Evolutionary conservation across 2,113 vertebrate genomes (phyloP), one percentile per base, ranked within the genome.

Genomic region (Bos javanicus): DNA sequence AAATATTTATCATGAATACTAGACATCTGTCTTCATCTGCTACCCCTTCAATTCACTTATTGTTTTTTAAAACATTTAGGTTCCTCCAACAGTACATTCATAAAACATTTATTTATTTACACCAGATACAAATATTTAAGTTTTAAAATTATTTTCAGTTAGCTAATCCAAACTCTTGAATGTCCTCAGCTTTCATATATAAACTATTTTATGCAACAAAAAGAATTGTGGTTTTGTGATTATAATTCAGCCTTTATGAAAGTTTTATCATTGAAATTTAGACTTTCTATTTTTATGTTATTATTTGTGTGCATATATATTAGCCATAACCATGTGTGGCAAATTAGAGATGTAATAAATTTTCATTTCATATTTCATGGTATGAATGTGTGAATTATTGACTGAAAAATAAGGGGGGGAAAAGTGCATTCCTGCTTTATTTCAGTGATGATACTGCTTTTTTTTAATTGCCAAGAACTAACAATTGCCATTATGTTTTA

Each of bases 41-140:
- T 96, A 11, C 1, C 11, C 39, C 33, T 88, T 88, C 19, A 26
- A 30, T 56, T 93, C 36, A 50, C 9, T 83, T 26, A 8, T 52
- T 81, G 28, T 89, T 74, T 74, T 96, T 97, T 76, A 81, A 94
- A 96, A 64, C 14, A 28, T 95, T 60, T 25, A 39, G 23, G 36
- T 86, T 91, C 81, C 7, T 39, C 30, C 60, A 95, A 91, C 7
- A 28, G 4, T 36, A 23, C 6, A n/a, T 28, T 39, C 88, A 46
- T 67, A 87, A 94, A 82, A 92, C 4, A 33, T 78, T 25, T 64
- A 57, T 39, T 90, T 95, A 64, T 85, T 93, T 82, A 91, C 7
- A 80, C 15, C 52, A 82, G 6, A 28, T 91, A 23, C 95, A 60
- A 90, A 67, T 52, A 26, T 87, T 90, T 30, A 54, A 52, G 39